Conservation (phyloP, 1,140 invertebrate genomes). For the Zaprionus ornatus region DNA sequence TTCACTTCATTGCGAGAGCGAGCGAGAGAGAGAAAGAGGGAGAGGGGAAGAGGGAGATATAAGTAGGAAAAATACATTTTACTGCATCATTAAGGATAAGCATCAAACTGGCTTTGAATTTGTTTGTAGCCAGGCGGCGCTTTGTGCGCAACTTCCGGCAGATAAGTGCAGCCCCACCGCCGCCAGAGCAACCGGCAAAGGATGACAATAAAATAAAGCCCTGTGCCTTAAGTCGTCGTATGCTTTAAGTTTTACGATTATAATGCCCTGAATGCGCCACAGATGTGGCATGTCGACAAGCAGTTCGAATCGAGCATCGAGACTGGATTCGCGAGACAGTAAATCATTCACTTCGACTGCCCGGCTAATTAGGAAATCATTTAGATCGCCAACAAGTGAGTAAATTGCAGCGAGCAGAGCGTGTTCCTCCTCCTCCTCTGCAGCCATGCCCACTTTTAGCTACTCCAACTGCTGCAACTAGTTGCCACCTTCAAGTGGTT, state of each 20-base stretch:
- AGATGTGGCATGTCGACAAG: slow-evolving; percentile 31
- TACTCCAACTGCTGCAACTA: slow-evolving; percentile 26
- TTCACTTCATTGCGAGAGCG: neutral
- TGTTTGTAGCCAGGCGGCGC: slow-evolving; percentile 58
- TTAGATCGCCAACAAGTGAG: slow-evolving; percentile 64
- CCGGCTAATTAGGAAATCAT: slow-evolving; percentile 75
- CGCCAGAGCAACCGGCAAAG: slow-evolving; percentile 8
- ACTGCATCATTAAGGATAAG: slow-evolving; percentile 82
- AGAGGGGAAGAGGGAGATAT: neutral
- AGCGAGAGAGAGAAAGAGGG: neutral
- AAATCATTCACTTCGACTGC: slow-evolving; percentile 1
- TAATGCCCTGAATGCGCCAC: slow-evolving; percentile 45
- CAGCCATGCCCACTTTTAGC: neutral
- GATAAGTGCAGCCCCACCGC: slow-evolving; percentile 49
- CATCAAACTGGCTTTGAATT: slow-evolving; percentile 73
- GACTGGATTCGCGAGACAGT: neutral
- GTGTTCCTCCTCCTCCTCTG: neutral
- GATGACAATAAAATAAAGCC: slow-evolving; percentile 46
- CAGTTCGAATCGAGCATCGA: neutral
- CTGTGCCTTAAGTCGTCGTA: slow-evolving; percentile 27
- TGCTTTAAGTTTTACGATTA: slow-evolving; percentile 23
- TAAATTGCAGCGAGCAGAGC: slow-evolving; percentile 13
- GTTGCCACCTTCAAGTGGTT: slow-evolving; percentile 26
- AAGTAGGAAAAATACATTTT: slow-evolving; percentile 54
- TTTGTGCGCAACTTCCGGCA: slow-evolving; percentile 55